These are phyloP conservation scores for Diglossa brunneiventris DNA, from an alignment of 2,113 vertebrate genomes.

Conservation along the genomic window DNA sequence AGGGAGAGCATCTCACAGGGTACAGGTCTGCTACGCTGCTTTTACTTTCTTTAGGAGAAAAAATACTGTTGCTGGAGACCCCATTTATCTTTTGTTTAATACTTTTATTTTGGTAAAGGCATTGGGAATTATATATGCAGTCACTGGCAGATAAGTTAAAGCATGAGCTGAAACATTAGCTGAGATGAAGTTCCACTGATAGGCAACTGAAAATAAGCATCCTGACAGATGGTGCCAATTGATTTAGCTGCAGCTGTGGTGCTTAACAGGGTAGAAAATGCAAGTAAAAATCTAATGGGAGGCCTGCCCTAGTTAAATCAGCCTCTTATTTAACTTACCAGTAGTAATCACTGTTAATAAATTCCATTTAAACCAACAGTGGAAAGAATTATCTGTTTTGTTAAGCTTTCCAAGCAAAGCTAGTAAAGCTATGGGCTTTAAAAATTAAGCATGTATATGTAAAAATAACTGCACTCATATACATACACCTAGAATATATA, in stretches of 20 bases:
- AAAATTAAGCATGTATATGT: not conserved
- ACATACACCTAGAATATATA: not conserved
- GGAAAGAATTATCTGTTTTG: not conserved
- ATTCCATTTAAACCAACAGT: not conserved
- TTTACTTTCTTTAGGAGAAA: not conserved
- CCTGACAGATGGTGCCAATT: conserved; percentile 46
- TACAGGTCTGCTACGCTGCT: not conserved
- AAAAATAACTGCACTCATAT: no score
- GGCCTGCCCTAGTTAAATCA: conserved; percentile 12
- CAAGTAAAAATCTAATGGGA: not conserved
- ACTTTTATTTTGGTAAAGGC: not conserved
- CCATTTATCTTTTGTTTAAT: not conserved
- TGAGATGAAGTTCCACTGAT: not conserved
- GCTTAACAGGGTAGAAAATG: conserved; percentile 37
- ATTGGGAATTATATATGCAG: not conserved
- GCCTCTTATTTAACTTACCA: conserved; percentile 3
- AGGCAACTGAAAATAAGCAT: conserved; percentile 8
- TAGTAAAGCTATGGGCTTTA: not conserved
- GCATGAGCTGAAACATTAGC: not conserved
- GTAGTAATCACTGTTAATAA: not conserved
- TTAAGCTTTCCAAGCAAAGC: not conserved
- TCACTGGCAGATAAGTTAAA: not conserved
- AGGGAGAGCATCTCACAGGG: not conserved
- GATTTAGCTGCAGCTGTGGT: not conserved
- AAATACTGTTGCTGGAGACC: not conserved